Conservation (phyloP, 1,140 invertebrate genomes). For the Ptiloglossa arizonensis region DNA sequence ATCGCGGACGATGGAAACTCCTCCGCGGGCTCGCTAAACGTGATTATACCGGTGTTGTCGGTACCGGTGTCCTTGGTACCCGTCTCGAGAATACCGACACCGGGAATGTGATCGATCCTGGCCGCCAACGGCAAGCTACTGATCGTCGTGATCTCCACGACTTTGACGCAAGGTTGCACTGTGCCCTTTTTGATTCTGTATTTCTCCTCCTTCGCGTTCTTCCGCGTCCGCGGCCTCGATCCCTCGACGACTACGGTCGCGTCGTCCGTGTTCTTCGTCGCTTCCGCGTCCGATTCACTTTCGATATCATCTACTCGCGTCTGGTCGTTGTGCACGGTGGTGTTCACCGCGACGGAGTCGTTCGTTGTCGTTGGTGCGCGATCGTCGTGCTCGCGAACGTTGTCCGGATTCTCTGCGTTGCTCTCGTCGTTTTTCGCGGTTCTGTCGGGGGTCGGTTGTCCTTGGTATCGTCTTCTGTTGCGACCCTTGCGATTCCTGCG, state of each 20-base stretch:
- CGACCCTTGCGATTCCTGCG: conserved; percentile 70
- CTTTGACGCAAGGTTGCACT: conserved; percentile 50
- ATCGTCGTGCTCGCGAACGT: conserved; percentile 32
- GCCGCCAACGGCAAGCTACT: conserved; percentile 71
- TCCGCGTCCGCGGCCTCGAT: no score
- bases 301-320: not conserved
- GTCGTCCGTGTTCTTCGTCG: no score
- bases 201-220: conserved; percentile 36
- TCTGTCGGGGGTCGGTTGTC: conserved; percentile 13
- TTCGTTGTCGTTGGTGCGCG: no score
- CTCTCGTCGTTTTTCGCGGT: not conserved
- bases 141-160: conserved; percentile 73
- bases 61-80: conserved; percentile 13
- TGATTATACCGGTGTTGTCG: conserved; percentile 42
- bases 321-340: conserved; percentile 23
- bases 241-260: no score
- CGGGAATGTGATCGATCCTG: conserved; percentile 69
- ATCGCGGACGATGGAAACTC: conserved; percentile 57
- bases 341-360: no score
- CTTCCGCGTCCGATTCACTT: no score
- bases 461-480: conserved; percentile 39
- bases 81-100: conserved; percentile 74
- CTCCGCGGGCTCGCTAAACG: conserved; percentile 72
- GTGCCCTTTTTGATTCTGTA: conserved; percentile 67
- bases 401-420: not conserved